A percentile compares a stretch with the other conserved stretches of the same genome.
phyloP scores from a whole-genome alignment of 2,113 vertebrate species.

The Nettapus auritus region DNA sequence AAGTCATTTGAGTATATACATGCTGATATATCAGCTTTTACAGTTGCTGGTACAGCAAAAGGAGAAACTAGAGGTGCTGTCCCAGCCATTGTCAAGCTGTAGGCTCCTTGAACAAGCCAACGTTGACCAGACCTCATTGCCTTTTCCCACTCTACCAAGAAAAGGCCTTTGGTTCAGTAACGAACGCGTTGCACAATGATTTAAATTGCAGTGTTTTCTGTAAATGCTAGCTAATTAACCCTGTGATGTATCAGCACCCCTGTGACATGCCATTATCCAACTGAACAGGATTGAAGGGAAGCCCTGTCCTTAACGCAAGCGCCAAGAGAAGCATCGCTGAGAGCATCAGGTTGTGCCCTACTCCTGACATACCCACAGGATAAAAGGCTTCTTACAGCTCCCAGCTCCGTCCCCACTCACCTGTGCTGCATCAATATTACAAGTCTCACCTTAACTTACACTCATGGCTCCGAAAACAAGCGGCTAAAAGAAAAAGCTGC shows the following conservation, averaged over 20 bases:
- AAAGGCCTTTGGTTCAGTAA: not conserved
- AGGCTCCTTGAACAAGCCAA: not conserved
- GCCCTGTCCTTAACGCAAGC: fast-evolving
- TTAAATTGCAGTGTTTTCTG: not conserved
- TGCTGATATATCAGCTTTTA: fast-evolving
- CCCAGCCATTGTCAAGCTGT: not conserved
- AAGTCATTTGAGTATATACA: not conserved
- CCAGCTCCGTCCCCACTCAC: no score
- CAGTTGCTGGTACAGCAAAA: not conserved
- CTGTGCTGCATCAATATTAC: not conserved
- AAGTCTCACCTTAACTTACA: not conserved
- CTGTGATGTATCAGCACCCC: not conserved
- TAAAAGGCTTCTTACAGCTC: no score
- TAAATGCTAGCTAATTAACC: not conserved
- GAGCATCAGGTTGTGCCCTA: not conserved
- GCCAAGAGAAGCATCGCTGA: fast-evolving
- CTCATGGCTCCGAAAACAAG: not conserved
- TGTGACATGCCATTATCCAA: not conserved
- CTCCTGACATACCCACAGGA: not conserved
- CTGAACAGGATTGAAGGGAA: not conserved
- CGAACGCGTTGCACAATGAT: fast-evolving
- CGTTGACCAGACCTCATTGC: fast-evolving
- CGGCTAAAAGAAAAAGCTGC: not conserved
- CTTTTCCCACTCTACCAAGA: not conserved
- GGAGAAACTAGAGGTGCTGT: fast-evolving